Base-by-base conservation (phyloP, 2,888 invertebrate species). In the Apamea monoglypha region DNA sequence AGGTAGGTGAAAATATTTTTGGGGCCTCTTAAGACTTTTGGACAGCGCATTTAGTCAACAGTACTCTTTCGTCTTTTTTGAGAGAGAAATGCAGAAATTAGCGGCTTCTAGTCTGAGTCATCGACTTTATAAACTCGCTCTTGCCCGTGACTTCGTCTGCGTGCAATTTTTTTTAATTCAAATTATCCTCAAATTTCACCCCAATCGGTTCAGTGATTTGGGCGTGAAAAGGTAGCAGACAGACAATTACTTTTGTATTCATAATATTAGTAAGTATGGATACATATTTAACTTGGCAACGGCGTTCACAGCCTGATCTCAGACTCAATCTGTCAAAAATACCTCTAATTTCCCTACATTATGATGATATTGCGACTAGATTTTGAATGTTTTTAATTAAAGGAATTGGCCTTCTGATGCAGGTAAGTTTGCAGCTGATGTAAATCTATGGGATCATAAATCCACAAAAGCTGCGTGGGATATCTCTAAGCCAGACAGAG, bases 401-500 rank as follows among this genome's bases (percentile, higher is more conserved):
- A 12, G 1, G 25, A 56, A 53, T 53, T 53, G 25, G 25, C 4
- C 56, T 56, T 56, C 56, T 56, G 25, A n/a, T 36, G 64, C 25
- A 64, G 12, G 12, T 16, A 66, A 36, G 8, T 66, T 16, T 36
- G 25, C 36, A 25, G 40, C 66, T 40, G 14, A 8, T 66, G 14
- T 66, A 36, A 66, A 7, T 18, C 50, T n/a, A 72, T 21, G 21
- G n/a, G n/a, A 25, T 25, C 25, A 53, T 18, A n/a, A n/a, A 56
- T 66, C 21, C 1, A 44, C 61, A 53, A 64, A 77, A 83, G 63
- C 32, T 64, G 47, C 40, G 29, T 47, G 12, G 75, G n/a, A 56
- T 44, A 76, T 77, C 32, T 56, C 12, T 14, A 29, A 56, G 29
- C 63, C 78, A 80, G 64, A 78, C 83, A 25, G 78, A 32, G 78